These are phyloP conservation scores for Loripinus fragilis DNA, from an alignment of 2,888 invertebrate genomes.

Conservation along the genomic window DNA sequence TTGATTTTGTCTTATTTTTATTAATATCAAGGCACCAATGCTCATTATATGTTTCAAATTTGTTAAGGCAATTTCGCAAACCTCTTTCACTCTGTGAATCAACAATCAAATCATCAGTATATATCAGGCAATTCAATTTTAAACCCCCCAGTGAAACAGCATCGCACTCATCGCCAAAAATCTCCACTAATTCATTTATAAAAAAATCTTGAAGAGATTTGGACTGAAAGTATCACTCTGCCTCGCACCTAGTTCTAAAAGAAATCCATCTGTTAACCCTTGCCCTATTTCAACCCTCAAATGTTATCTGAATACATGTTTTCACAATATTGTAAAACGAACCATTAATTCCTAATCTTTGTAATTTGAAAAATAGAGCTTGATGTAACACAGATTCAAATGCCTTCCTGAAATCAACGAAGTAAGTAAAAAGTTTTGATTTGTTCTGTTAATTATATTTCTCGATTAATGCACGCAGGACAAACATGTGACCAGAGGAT, in stretches of 20 bases:
- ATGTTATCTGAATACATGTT: not conserved
- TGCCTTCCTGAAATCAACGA: not conserved
- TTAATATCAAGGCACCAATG: not conserved
- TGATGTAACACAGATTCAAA: constrained; percentile 4
- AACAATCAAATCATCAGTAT: constrained; percentile 7
- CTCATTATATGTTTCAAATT: not conserved
- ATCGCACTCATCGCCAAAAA: constrained; percentile 15
- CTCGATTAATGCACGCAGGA: constrained; percentile 17
- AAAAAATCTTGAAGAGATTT: constrained; percentile 12
- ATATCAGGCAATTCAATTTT: not conserved
- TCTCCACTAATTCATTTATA: constrained; percentile 6
- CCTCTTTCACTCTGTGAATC: constrained; percentile 5
- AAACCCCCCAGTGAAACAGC: not conserved
- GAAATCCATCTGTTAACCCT: not conserved
- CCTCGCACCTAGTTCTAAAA: constrained; percentile 4
- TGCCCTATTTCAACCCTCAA: not conserved
- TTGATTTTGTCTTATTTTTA: not conserved
- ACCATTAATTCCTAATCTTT: not conserved
- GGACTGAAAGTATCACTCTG: constrained; percentile 23
- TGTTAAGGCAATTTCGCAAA: constrained; percentile 4
- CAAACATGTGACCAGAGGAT: not conserved
- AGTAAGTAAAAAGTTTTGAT: constrained; percentile 3
- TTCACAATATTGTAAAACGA: not conserved
- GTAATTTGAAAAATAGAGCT: not conserved
- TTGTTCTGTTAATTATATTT: not conserved